A percentile compares a stretch with the other conserved stretches of the same genome.
Evolutionary conservation across 35 echinoderm and acorn worm species (phyloP).

Genomic region (Eucidaris tribuloides): DNA sequence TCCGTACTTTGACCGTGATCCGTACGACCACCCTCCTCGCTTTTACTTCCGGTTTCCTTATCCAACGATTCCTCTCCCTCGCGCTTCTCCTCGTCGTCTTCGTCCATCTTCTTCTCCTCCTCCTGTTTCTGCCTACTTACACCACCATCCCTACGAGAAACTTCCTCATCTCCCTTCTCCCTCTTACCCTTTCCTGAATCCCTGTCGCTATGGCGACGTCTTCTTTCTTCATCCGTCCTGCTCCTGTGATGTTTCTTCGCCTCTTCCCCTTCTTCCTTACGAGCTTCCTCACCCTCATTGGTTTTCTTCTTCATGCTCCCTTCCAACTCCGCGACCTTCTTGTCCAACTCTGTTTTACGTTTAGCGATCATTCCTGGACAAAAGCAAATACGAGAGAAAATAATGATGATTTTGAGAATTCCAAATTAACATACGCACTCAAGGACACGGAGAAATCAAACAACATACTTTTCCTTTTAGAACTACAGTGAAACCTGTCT

Average conservation of each 20-base stretch:
- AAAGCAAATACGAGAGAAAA: neutral
- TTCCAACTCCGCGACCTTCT: conserved; percentile 32
- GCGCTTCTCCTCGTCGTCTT: conserved; percentile 6
- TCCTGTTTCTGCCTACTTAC: conserved; percentile 20
- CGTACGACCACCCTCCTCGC: neutral
- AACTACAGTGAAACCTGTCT: no score
- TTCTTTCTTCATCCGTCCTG: conserved; percentile 7
- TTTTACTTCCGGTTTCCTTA: no score
- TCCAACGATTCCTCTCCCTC: no score
- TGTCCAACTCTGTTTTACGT: conserved; percentile 39
- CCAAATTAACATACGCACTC: neutral
- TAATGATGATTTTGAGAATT: neutral
- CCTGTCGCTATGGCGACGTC: conserved; percentile 30
- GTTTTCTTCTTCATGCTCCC: neutral
- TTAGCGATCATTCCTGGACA: neutral
- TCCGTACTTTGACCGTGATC: neutral
- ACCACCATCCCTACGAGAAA: neutral
- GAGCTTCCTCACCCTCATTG: neutral
- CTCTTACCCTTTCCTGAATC: conserved; percentile 54
- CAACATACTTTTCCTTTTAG: neutral
- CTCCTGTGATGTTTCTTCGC: conserved; percentile 20
- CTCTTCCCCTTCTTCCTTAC: conserved; percentile 11
- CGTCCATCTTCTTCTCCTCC: conserved; percentile 27
- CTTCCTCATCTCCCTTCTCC: conserved; percentile 26
- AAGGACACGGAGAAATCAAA: neutral